These are phyloP conservation scores for Protula sp. DNA, from an alignment of 2,888 invertebrate species.

Conservation along the genomic window DNA sequence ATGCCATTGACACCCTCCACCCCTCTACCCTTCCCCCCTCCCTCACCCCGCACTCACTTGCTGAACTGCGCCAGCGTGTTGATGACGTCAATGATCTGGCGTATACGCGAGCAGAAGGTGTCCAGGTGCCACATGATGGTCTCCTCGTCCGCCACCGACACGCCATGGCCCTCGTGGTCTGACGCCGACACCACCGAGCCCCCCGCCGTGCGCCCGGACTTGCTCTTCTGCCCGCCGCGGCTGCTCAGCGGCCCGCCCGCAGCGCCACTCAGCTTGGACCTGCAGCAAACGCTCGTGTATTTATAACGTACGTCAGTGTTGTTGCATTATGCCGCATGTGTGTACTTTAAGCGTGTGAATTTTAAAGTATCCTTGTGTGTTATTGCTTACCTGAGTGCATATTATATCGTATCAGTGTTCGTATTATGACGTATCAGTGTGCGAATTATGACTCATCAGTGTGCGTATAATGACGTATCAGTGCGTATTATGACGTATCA, in stretches of 20 bases:
- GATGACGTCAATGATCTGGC: conserved; percentile 48
- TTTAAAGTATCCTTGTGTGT: no score
- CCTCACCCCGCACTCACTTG: conserved; percentile 40
- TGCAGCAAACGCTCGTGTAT: neutral
- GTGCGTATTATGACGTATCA: no score
- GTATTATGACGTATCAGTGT: no score
- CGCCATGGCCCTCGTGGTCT: conserved; percentile 31
- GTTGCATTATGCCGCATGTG: no score
- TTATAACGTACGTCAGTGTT: no score
- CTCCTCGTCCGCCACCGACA: conserved; percentile 49
- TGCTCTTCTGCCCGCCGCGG: neutral
- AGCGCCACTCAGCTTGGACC: neutral
- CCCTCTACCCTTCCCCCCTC: no score
- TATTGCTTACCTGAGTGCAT: no score
- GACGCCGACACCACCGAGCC: conserved; percentile 1
- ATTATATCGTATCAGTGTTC: no score
- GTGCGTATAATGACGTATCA: no score
- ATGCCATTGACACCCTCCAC: no score
- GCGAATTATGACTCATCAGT: no score
- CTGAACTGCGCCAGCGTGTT: conserved; percentile 46
- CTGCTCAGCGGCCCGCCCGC: neutral
- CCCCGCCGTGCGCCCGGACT: neutral
- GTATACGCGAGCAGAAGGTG: conserved; percentile 42
- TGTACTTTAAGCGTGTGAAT: no score
- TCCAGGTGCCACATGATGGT: conserved; percentile 49